A percentile compares a stretch with the other conserved stretches of the same genome.
Conservation (phyloP, 2,797 vertebrate genomes). For the Pteronotus mesoamericanus region DNA sequence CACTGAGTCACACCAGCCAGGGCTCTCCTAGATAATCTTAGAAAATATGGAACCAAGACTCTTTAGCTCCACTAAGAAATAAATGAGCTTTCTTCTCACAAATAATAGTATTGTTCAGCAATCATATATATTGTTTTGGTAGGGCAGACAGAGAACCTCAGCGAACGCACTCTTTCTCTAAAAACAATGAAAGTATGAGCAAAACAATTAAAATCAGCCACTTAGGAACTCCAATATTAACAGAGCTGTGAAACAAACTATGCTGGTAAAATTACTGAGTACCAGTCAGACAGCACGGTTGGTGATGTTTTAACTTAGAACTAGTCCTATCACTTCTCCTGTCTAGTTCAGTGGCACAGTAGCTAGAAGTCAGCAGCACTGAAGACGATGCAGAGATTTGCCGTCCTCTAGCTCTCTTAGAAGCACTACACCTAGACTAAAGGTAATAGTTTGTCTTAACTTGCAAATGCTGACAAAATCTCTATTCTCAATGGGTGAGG, state of each 20-base stretch:
- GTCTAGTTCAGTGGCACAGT: neutral
- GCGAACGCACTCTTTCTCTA: neutral
- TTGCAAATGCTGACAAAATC: neutral
- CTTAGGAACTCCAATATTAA: neutral
- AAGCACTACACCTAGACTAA: neutral
- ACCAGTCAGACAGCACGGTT: rapidly evolving
- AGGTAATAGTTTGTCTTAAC: neutral
- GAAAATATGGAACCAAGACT: neutral
- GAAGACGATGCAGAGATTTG: neutral
- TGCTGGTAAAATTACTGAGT: neutral
- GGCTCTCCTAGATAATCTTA: neutral
- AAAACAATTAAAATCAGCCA: neutral
- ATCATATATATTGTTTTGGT: neutral
- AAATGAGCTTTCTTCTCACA: neutral
- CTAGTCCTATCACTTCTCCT: neutral
- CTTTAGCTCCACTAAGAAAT: neutral
- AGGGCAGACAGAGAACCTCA: neutral
- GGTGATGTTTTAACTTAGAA: neutral
- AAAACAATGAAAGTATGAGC: neutral
- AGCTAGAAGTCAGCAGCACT: neutral
- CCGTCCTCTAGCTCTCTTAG: neutral
- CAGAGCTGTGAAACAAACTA: neutral
- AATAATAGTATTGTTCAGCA: neutral
- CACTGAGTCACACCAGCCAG: too few relatives aligned
- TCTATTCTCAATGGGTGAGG: neutral